Conservation (phyloP, 2,113 vertebrate species). For the Leuciscus idus region DNA sequence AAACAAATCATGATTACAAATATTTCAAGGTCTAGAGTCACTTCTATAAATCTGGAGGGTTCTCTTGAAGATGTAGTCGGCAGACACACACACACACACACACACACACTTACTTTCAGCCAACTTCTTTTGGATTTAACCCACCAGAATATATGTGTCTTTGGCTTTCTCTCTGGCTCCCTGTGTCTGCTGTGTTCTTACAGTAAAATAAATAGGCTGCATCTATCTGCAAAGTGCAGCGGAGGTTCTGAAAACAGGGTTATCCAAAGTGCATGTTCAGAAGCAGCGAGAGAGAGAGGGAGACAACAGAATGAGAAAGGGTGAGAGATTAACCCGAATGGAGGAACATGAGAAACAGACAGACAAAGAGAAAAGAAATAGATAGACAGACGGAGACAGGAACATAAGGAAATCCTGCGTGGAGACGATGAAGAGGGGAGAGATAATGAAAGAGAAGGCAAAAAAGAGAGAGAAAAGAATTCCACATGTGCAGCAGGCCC, state of each 20-base stretch:
- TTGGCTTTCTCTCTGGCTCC: constrained; percentile 44
- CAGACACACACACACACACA: constrained; percentile 3
- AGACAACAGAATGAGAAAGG: neutral
- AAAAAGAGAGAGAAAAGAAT: constrained; percentile 58
- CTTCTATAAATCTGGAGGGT: constrained; percentile 56
- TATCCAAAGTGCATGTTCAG: constrained; percentile 79
- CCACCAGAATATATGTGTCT: constrained; percentile 46
- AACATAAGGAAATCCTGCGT: constrained; percentile 54
- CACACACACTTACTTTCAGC: constrained; percentile 10
- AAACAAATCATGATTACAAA: constrained; percentile 64
- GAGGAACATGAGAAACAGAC: constrained; percentile 17
- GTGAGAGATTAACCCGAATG: constrained; percentile 35
- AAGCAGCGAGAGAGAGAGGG: constrained; percentile 70
- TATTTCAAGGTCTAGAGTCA: constrained; percentile 50
- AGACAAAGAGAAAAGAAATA: constrained; percentile 20
- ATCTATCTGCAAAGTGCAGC: constrained; percentile 71
- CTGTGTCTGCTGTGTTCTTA: constrained; percentile 44
- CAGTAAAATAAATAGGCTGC: constrained; percentile 77
- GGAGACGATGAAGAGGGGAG: constrained; percentile 42
- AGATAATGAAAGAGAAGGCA: constrained; percentile 42
- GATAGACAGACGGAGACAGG: constrained; percentile 37
- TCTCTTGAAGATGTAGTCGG: constrained; percentile 29
- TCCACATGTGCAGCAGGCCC: constrained; percentile 59
- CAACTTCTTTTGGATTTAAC: constrained; percentile 50
- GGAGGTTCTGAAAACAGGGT: constrained; percentile 67